These are phyloP conservation scores for Leuciscus idus DNA, from an alignment of 2,113 vertebrate species.

Conservation along the genomic window DNA sequence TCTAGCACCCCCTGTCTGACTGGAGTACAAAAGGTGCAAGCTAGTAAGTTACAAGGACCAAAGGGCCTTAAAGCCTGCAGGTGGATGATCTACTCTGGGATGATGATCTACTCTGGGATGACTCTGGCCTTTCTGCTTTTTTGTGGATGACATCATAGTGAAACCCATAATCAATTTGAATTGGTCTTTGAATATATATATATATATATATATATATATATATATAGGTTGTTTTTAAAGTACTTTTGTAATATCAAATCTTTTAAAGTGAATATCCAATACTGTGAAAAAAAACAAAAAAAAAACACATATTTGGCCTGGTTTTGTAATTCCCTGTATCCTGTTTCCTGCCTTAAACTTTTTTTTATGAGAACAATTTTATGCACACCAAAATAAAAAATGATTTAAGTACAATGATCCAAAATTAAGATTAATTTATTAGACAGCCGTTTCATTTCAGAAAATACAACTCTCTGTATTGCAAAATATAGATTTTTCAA, in stretches of 20 bases:
- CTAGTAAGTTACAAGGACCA: neutral
- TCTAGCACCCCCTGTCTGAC: slow-evolving; percentile 62
- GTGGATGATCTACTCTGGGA: neutral
- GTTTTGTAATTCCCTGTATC: too few relatives aligned
- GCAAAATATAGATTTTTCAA: slow-evolving; percentile 69
- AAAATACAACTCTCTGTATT: slow-evolving; percentile 73
- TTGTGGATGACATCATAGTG: too few relatives aligned
- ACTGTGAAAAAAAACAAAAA: too few relatives aligned
- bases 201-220: too few relatives aligned
- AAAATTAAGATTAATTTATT: slow-evolving; percentile 73
- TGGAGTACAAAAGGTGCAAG: neutral
- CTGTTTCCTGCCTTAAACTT: too few relatives aligned
- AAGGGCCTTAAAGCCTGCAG: neutral
- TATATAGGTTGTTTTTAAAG: neutral
- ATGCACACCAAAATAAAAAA: neutral
- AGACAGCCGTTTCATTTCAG: slow-evolving; percentile 63
- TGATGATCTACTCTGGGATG: neutral
- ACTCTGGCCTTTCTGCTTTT: neutral
- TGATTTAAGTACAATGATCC: neutral
- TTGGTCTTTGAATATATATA: too few relatives aligned
- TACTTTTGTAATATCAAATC: neutral
- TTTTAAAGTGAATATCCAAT: neutral
- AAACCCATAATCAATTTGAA: too few relatives aligned
- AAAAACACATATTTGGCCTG: too few relatives aligned
- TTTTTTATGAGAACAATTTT: neutral